Evolutionary conservation across 1,140 invertebrate genomes (phyloP).

Genomic region (Ditylenchus dipsaci): DNA sequence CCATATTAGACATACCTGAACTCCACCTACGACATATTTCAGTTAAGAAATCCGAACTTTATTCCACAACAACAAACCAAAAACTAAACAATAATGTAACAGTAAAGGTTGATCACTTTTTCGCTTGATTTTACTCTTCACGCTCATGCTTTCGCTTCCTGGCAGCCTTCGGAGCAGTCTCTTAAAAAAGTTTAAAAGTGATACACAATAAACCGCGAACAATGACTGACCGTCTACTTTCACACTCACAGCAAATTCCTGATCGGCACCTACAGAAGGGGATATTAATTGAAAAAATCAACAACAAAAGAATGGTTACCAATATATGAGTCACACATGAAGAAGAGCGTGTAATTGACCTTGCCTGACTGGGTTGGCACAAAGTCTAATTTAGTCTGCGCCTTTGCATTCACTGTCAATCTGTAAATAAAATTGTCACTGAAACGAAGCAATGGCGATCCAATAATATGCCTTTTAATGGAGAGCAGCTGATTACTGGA

Average conservation of each 20-base stretch:
- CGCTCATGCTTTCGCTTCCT: background rate
- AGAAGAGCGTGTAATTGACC: slow-evolving; percentile 84
- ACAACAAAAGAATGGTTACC: background rate
- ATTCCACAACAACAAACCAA: too few species aligned
- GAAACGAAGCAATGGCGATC: background rate
- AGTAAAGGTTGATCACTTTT: too few species aligned
- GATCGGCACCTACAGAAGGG: slow-evolving; percentile 75
- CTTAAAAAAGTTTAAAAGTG: background rate
- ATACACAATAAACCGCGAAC: background rate
- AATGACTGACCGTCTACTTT: slow-evolving; percentile 17
- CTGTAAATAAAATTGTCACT: slow-evolving; percentile 58
- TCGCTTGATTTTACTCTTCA: background rate
- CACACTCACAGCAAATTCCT: slow-evolving; percentile 76
- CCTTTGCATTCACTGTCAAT: slow-evolving; percentile 73
- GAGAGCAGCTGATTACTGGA: slow-evolving; percentile 87
- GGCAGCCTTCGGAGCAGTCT: background rate
- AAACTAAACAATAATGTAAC: too few species aligned
- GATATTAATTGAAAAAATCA: too few species aligned
- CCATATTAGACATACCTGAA: too few species aligned
- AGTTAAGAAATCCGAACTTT: too few species aligned
- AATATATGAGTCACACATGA: slow-evolving; percentile 97
- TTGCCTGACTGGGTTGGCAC: slow-evolving; percentile 70
- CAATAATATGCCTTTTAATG: slow-evolving; percentile 72
- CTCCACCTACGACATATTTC: too few species aligned
- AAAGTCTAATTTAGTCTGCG: slow-evolving; percentile 89